Evolutionary conservation across 92 coral and sea anemone species (phyloP).

Genomic region (Micromussa lordhowensis): DNA sequence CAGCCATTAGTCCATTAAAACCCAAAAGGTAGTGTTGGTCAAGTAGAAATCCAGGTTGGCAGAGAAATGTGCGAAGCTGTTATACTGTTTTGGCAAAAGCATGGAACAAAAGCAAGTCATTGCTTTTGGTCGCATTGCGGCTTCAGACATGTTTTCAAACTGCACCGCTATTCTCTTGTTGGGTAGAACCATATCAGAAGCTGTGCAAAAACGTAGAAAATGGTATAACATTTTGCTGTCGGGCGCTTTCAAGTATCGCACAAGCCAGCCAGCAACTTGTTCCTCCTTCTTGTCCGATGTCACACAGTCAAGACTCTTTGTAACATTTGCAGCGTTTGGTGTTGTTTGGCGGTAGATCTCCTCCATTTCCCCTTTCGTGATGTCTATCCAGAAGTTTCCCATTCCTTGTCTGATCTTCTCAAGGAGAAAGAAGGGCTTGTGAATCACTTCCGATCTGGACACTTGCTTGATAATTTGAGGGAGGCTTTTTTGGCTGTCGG

Average conservation of each 20-base stretch:
- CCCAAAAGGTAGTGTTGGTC: slow-evolving; percentile 7
- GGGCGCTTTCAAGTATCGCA: slow-evolving; percentile 35
- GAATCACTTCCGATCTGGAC: slow-evolving; percentile 4
- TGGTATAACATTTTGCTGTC: slow-evolving; percentile 1
- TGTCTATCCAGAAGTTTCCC: slow-evolving; percentile 46
- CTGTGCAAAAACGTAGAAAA: slow-evolving; percentile 41
- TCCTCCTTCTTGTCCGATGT: slow-evolving; percentile 16
- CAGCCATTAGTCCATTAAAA: slow-evolving; percentile 19
- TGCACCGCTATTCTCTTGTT: no score
- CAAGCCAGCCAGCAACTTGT: slow-evolving; percentile 36
- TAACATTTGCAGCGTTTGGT: background rate
- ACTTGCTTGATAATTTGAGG: slow-evolving; percentile 6
- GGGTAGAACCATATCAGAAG: slow-evolving; percentile 24
- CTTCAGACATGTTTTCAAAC: slow-evolving; percentile 20
- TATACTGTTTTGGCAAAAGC: slow-evolving; percentile 20
- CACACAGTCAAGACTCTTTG: background rate
- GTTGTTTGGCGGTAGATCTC: background rate
- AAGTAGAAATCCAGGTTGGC: slow-evolving; percentile 29
- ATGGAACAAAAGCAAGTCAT: slow-evolving; percentile 25
- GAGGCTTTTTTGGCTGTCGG: slow-evolving; percentile 26
- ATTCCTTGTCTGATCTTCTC: slow-evolving; percentile 43
- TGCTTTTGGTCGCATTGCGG: slow-evolving; percentile 26
- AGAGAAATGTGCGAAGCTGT: slow-evolving; percentile 31
- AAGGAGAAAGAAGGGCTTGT: slow-evolving; percentile 30
- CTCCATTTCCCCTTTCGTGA: slow-evolving; percentile 24